Evolutionary conservation across 2,797 vertebrate species (phyloP).

Genomic region (Amphiprion clarkii): DNA sequence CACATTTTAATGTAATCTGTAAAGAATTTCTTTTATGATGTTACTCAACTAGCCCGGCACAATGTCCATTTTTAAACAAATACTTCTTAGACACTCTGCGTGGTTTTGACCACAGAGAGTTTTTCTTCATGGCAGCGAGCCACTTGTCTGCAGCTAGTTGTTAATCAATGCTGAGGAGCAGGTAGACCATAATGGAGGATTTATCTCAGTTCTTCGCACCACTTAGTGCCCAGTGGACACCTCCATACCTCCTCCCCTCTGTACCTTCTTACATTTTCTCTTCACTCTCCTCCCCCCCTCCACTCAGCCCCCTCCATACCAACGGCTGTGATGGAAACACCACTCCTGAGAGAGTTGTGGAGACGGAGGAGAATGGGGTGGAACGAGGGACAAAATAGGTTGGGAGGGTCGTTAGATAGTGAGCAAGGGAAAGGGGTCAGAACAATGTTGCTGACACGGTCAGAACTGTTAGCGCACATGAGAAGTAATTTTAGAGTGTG

Average conservation of each 20-base stretch:
- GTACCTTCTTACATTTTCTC: constrained; percentile 41
- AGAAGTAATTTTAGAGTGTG: constrained; percentile 56
- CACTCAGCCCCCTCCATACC: constrained; percentile 31
- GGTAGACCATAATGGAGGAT: constrained; percentile 77
- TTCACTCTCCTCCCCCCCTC: constrained; percentile 12
- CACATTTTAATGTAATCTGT: not conserved
- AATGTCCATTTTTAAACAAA: constrained; percentile 10
- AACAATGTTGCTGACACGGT: constrained; percentile 73
- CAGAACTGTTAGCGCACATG: constrained; percentile 59
- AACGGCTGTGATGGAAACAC: constrained; percentile 73
- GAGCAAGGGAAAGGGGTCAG: constrained; percentile 65
- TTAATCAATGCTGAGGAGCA: constrained; percentile 78
- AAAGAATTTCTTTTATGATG: constrained; percentile 6
- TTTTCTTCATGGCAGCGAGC: constrained; percentile 30
- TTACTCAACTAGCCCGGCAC: not conserved
- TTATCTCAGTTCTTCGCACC: constrained; percentile 79
- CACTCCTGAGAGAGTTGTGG: constrained; percentile 76
- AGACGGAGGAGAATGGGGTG: constrained; percentile 66
- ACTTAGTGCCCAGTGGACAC: constrained; percentile 77
- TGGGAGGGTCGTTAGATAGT: constrained; percentile 71
- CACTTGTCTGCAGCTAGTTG: constrained; percentile 50
- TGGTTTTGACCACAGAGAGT: constrained; percentile 16
- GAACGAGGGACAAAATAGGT: constrained; percentile 74
- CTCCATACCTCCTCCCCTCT: constrained; percentile 27
- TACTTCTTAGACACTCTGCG: constrained; percentile 3